Percentiles rank a stretch among this genome's conserved stretches.
Conservation (phyloP, 1,140 invertebrate genomes). For the Drosophila pseudoobscura region DNA sequence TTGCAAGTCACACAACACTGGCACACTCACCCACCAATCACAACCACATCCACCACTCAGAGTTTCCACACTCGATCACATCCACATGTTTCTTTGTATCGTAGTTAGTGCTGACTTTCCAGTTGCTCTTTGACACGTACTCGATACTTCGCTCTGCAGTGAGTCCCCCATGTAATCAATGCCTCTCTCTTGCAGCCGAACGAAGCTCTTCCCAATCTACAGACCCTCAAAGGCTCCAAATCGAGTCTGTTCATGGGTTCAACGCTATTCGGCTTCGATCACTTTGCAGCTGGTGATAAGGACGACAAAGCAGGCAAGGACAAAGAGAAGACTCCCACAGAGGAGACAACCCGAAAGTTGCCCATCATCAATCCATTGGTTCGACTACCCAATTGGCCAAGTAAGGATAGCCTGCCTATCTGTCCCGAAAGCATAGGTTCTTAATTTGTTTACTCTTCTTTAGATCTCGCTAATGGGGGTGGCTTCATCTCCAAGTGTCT, state of each 20-base stretch:
- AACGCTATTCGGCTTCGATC: constrained; percentile 74
- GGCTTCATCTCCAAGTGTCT: constrained; percentile 95
- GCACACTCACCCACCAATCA: background rate
- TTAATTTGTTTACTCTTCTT: background rate
- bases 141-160: constrained; percentile 8
- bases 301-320: constrained; percentile 60
- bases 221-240: constrained; percentile 85
- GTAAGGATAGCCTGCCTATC: constrained; percentile 84
- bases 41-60: constrained; percentile 32
- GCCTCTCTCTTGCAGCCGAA: constrained; percentile 82
- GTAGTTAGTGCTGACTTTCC: constrained; percentile 80
- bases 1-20: constrained; percentile 25
- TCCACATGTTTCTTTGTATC: constrained; percentile 72
- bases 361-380: constrained; percentile 96
- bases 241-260: constrained; percentile 84
- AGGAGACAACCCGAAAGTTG: constrained; percentile 87
- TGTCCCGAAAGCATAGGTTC: background rate
- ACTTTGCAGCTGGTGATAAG: constrained; percentile 44
- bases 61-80: constrained; percentile 34
- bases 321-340: constrained; percentile 80
- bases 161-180: constrained; percentile 35
- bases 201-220: constrained; percentile 84
- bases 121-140: constrained; percentile 74
- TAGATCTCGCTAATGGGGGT: constrained; percentile 87
- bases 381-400: constrained; percentile 93